A percentile compares a stretch with the other conserved stretches of the same genome.
Conservation (phyloP, 2,113 vertebrate species). For the Emberiza fucata region DNA sequence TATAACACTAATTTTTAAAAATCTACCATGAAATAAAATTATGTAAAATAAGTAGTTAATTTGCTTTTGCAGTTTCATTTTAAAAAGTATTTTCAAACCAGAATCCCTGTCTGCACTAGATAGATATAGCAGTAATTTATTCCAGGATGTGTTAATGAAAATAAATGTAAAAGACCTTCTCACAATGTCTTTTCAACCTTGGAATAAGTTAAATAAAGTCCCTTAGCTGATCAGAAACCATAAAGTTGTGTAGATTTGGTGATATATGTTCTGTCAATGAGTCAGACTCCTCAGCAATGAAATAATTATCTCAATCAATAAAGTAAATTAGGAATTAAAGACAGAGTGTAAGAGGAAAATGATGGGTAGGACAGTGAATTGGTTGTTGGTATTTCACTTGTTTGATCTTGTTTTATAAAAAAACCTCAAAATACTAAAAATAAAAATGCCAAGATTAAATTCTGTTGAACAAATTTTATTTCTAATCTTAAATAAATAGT, state of each 20-base stretch:
- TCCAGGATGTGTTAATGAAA: conserved; percentile 49
- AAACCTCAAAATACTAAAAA: background rate
- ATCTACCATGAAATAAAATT: background rate
- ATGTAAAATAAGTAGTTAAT: conserved; percentile 35
- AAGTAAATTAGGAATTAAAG: background rate
- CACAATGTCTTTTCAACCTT: conserved; percentile 50
- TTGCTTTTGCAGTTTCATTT: conserved; percentile 29
- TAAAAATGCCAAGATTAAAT: background rate
- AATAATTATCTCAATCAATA: conserved; percentile 49
- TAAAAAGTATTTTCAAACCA: conserved; percentile 37
- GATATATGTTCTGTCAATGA: conserved; percentile 33
- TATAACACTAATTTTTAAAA: background rate
- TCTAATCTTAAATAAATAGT: conserved; percentile 4
- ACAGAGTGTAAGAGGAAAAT: background rate
- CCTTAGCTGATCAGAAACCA: background rate
- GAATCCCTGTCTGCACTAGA: conserved; percentile 14
- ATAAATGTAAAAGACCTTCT: conserved; percentile 56
- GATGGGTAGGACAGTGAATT: background rate
- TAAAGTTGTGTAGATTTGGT: conserved; percentile 27
- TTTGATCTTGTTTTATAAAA: background rate
- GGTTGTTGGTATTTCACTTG: background rate
- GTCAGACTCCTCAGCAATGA: background rate
- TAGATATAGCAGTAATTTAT: conserved; percentile 53
- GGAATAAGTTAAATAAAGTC: conserved; percentile 56
- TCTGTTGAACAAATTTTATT: background rate